Evolutionary conservation across 2,113 vertebrate genomes (phyloP).

Genomic region (Hippocampus abdominalis): DNA sequence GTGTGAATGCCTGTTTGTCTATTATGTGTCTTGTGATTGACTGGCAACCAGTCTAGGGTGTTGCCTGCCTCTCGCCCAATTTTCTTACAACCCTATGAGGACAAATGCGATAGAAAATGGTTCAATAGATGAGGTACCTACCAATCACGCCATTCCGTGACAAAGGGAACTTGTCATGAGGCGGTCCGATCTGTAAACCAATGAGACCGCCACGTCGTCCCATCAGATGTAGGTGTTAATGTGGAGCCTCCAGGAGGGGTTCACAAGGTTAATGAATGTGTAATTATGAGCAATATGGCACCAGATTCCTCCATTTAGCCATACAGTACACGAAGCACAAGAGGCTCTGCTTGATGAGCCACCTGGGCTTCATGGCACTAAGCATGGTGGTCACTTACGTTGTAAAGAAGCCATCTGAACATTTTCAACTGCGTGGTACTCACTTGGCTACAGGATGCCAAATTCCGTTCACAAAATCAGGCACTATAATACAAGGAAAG

Average conservation of each 20-base stretch:
- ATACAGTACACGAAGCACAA: constrained; percentile 23
- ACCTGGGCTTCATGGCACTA: constrained; percentile 52
- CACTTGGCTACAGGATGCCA: background rate
- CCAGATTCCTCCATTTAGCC: constrained; percentile 38
- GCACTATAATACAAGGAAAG: background rate
- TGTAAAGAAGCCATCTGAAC: background rate
- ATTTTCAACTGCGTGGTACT: background rate
- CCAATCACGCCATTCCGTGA: too few relatives aligned
- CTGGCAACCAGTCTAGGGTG: background rate
- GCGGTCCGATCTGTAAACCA: constrained; percentile 22
- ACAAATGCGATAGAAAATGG: background rate
- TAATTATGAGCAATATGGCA: constrained; percentile 64
- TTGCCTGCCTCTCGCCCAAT: background rate
- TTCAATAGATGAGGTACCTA: background rate
- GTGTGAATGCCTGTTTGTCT: background rate
- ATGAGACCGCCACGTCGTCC: constrained; percentile 31
- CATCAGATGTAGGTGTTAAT: constrained; percentile 67
- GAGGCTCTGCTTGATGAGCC: constrained; percentile 33
- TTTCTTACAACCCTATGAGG: background rate
- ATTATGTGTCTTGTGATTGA: background rate
- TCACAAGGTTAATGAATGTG: constrained; percentile 63
- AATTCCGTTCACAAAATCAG: too few relatives aligned
- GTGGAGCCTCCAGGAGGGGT: constrained; percentile 35
- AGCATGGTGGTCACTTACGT: background rate
- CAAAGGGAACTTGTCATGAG: constrained; percentile 46